Evolutionary conservation across 2,888 invertebrate species (phyloP).

Genomic region (Idaea straminata): DNA sequence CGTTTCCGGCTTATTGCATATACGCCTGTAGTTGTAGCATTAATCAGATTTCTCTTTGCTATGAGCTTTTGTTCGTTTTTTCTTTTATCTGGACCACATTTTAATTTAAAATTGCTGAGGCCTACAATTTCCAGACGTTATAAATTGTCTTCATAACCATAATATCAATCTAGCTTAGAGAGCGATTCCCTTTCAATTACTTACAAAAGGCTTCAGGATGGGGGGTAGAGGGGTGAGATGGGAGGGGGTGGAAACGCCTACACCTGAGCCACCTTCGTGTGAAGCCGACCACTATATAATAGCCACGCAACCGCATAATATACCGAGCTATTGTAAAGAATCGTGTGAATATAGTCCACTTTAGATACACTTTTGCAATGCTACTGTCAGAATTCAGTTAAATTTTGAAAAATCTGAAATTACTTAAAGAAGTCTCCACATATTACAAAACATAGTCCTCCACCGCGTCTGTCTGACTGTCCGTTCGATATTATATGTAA

Average conservation of each 20-base stretch:
- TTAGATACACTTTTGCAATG: neutral
- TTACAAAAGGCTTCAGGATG: conserved; percentile 9
- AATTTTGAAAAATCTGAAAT: too few species aligned
- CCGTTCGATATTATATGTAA: too few species aligned
- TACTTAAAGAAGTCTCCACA: too few species aligned
- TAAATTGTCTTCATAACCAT: neutral
- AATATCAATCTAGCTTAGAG: neutral
- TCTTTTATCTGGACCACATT: neutral
- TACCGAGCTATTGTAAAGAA: conserved; percentile 13
- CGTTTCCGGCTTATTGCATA: neutral
- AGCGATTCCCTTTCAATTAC: conserved; percentile 1
- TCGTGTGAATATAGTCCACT: conserved; percentile 18
- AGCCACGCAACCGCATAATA: conserved; percentile 20
- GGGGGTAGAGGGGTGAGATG: conserved; percentile 21
- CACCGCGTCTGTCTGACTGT: too few species aligned
- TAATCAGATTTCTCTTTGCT: neutral
- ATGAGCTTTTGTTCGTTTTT: neutral
- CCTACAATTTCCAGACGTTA: neutral
- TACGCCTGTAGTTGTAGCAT: neutral
- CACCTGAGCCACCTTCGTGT: conserved; percentile 42
- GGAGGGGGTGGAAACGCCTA: conserved; percentile 44
- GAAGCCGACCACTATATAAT: conserved; percentile 29
- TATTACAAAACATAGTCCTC: too few species aligned
- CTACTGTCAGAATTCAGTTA: too few species aligned
- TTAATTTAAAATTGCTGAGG: neutral